Percentiles rank a stretch among this genome's conserved stretches.
These are phyloP conservation scores for Myotis lucifugus DNA, from an alignment of 2,113 vertebrate species.

Conservation along the genomic window DNA sequence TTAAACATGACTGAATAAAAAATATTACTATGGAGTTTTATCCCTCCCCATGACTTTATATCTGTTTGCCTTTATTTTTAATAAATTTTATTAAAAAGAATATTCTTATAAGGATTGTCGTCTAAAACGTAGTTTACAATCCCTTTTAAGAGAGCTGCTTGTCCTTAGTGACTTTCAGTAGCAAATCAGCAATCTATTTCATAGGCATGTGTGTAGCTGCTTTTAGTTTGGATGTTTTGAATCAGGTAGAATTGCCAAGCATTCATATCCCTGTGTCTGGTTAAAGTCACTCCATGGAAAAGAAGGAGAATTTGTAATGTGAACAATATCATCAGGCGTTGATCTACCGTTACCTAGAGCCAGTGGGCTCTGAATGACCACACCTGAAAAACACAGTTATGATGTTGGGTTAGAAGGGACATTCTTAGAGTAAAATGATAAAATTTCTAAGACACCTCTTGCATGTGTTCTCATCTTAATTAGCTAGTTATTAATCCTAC, in stretches of 20 bases:
- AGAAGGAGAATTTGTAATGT: conserved; percentile 22
- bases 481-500: background rate
- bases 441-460: background rate
- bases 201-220: background rate
- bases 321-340: background rate
- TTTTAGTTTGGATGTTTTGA: background rate
- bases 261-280: background rate
- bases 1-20: background rate
- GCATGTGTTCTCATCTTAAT: background rate
- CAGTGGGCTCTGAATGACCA: conserved; percentile 3
- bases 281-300: background rate
- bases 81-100: conserved; percentile 27
- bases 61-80: conserved; percentile 21
- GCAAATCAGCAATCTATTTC: background rate
- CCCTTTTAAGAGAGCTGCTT: background rate
- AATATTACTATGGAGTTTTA: background rate
- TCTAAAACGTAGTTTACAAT: conserved; percentile 13
- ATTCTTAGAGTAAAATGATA: background rate
- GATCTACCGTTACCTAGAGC: background rate
- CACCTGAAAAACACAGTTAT: background rate
- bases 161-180: conserved; percentile 5
- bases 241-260: background rate
- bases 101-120: background rate
- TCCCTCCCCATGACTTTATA: background rate
- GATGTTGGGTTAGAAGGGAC: background rate